These are phyloP conservation scores for Oncorhynchus masou DNA, from an alignment of 2,113 vertebrate species.

Conservation along the genomic window DNA sequence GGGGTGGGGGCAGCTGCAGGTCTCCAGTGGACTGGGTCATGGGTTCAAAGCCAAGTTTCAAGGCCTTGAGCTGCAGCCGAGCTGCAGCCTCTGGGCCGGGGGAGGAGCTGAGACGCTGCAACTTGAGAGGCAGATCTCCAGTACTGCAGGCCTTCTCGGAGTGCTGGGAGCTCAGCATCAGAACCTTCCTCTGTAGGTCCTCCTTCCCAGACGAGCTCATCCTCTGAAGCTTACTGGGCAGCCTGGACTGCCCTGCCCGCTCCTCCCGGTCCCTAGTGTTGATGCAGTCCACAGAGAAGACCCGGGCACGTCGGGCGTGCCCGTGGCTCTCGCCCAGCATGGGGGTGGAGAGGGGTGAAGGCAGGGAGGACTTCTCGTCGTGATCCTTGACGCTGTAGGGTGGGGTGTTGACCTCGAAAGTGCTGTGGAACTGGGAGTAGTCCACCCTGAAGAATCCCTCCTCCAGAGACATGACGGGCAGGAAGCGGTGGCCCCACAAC, in stretches of 20 bases:
- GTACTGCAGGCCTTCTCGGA: constrained; percentile 79
- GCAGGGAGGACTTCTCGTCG: constrained; percentile 77
- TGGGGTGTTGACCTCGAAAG: constrained; percentile 85
- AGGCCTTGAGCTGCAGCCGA: constrained; percentile 73
- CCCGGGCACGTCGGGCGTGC: constrained; percentile 58
- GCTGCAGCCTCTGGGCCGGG: constrained; percentile 64
- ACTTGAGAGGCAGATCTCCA: constrained; percentile 80
- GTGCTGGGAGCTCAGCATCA: constrained; percentile 72
- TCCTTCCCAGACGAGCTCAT: constrained; percentile 79
- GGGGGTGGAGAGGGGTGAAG: constrained; percentile 71
- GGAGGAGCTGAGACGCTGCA: constrained; percentile 74
- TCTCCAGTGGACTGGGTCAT: constrained; percentile 77
- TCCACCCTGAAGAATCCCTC: constrained; percentile 88
- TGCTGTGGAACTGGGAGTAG: constrained; percentile 89
- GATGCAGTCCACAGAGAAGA: constrained; percentile 77
- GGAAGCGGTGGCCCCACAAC: constrained; percentile 88
- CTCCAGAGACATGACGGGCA: constrained; percentile 88
- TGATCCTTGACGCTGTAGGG: constrained; percentile 84
- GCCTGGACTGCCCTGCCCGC: constrained; percentile 52
- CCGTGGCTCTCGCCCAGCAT: constrained; percentile 53
- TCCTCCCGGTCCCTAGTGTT: constrained; percentile 60
- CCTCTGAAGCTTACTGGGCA: constrained; percentile 83
- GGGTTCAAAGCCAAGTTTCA: constrained; percentile 74
- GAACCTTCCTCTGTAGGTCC: constrained; percentile 75
- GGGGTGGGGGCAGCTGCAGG: constrained; percentile 64